Conservation (phyloP, 1,140 invertebrate species). For the Drosophila cardini region DNA sequence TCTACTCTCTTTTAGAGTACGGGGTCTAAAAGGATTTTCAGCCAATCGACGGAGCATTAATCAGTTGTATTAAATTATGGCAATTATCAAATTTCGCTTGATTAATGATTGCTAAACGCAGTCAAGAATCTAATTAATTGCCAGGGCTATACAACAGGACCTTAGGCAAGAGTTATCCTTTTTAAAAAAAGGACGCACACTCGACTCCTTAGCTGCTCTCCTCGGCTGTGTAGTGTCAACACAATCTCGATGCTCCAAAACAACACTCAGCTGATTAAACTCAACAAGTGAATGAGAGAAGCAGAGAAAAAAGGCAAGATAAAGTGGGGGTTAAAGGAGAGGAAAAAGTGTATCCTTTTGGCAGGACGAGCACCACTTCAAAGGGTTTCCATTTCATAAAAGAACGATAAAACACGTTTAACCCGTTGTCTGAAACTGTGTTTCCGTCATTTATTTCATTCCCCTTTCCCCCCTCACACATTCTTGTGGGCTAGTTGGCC, state of each 20-base stretch:
- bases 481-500: constrained; percentile 1
- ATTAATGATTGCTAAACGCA: constrained; percentile 53
- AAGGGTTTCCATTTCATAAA: constrained; percentile 45
- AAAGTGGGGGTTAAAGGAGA: not conserved
- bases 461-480: not conserved
- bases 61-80: constrained; percentile 57
- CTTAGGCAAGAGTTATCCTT: not conserved
- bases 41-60: constrained; percentile 21
- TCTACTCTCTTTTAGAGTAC: too few species aligned
- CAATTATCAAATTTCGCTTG: constrained; percentile 69
- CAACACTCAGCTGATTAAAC: constrained; percentile 48
- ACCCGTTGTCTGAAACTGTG: constrained; percentile 19
- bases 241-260: constrained; percentile 19
- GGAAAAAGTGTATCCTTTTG: not conserved
- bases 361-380: constrained; percentile 22
- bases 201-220: not conserved
- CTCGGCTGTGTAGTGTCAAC: constrained; percentile 24
- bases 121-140: constrained; percentile 64
- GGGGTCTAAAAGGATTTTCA: not conserved
- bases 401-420: constrained; percentile 44
- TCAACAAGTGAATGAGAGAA: constrained; percentile 28
- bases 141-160: constrained; percentile 32
- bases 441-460: constrained; percentile 36
- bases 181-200: not conserved
- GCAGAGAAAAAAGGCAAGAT: not conserved